Evolutionary conservation across 2,797 vertebrate genomes (phyloP), one percentile per base, ranked within the genome.

Genomic region (Salarias fasciatus): DNA sequence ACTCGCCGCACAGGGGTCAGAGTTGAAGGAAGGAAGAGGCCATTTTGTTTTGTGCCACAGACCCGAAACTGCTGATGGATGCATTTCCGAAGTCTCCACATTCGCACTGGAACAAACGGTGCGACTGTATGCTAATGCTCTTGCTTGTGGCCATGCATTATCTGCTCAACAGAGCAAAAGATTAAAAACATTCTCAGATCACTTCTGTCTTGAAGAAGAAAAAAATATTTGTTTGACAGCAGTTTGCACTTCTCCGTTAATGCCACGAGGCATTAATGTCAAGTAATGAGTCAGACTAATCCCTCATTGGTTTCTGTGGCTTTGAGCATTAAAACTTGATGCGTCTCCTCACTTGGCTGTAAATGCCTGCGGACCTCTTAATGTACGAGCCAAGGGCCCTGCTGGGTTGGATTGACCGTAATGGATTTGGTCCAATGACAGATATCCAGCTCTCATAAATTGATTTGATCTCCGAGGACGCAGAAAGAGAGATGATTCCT

Each of bases 321-420:
- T 90, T 87, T 85, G 83, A 90, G 88, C 90, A 88, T 91, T 92
- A 91, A 89, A 93, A 93, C 90, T 86, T 85, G 90, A 93, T 88
- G 88, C 89, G 83, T 90, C 82, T 87, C 82, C 79, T 82, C 87
- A 86, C 87, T 92, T 84, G 63, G 71, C 86, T 72, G 77, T 85
- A 91, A 92, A 91, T 71, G 92, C 88, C 90, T 89, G 76, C 72
- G 85, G 90, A 91, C 86, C 86, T 90, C 86, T 91, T 92, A 92
- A 92, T 90, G 91, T 84, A 86, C 84, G 54, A 89, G 87, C 86
- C 90, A 89, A 91, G 90, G 79, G 80, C 85, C 86, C 88, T 85
- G 86, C 86, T 82, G 86, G 85, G 74, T 76, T 70, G 77, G 80
- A 89, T 81, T 91, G 90, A 91, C 89, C 85, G 56, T 92, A 92